Evolutionary conservation across 2,888 invertebrate species (phyloP), one percentile per base, ranked within the genome.

Genomic region (Lomographa bimaculata): DNA sequence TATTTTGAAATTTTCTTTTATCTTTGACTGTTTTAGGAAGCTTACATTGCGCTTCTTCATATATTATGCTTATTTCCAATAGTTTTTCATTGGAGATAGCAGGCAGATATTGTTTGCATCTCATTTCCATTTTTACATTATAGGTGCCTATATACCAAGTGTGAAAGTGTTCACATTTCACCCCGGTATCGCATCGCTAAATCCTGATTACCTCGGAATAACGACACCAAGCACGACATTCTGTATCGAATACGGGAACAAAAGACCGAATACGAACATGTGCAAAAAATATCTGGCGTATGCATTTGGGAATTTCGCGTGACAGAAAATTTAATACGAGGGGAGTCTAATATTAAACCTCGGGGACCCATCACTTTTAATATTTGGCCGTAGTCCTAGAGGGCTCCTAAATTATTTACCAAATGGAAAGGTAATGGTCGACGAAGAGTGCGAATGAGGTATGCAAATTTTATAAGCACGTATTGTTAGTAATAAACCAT

Each of bases 271-370:
- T 83, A 81, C 78, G 86, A 87, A 87, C 89, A 89, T 89, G 87
- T 89, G 89, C 89, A 84, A 86, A 89, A 87, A 87, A 87, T 86
- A 85, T 85, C 78, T 79, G 75, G 73, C 79, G 77, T 80, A 80
- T 87, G 81, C 87, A 85, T 87, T 86, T 85, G 87, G 89, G 89
- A 89, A 86, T 87, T 85, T 80, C 80, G 79, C 85, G 85, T 85
- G 87, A 84, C 86, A 85, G 78, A 85, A 82, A 86, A 87, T 89
- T 87, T 87, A 86, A 89, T 87, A 82, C 85, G 79, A 80, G 86
- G 89, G 89, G 86, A 79, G 84, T 85, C 82, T 81, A 82, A 86
- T 87, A 89, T 87, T 87, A 87, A 87, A 82, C 87, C 87, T 84
- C 64, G 66, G 87, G 87, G 89, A 89, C 78, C 83, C 87, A 89